phyloP scores from a whole-genome alignment of 2,113 vertebrate species.

The Cavia aperea region DNA sequence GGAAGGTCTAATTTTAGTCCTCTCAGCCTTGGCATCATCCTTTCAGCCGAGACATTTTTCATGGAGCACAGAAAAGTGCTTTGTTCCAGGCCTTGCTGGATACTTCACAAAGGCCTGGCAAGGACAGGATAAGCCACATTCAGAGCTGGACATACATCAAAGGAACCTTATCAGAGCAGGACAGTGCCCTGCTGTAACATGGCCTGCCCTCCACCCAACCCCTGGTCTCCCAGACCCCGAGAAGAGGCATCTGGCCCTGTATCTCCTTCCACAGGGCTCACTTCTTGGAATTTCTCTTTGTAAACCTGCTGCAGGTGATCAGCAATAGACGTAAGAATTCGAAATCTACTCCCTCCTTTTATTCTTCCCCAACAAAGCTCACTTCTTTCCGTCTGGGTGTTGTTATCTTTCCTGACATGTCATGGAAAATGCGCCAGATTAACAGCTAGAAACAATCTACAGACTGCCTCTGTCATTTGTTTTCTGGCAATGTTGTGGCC shows the following conservation, averaged over 20 bases:
- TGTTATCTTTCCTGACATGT: neutral
- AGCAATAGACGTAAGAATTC: neutral
- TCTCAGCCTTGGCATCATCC: conserved; percentile 75
- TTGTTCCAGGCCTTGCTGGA: conserved; percentile 68
- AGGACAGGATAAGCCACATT: conserved; percentile 67
- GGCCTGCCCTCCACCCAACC: neutral
- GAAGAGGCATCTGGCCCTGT: too few relatives aligned
- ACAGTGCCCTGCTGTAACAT: neutral
- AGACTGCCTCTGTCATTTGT: neutral
- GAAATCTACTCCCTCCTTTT: neutral
- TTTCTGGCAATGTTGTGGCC: neutral
- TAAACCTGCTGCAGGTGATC: neutral
- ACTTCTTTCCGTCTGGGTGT: neutral
- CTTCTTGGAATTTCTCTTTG: neutral
- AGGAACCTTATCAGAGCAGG: conserved; percentile 45
- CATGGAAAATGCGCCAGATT: neutral
- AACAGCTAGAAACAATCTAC: neutral
- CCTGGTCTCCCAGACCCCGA: neutral
- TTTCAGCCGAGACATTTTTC: conserved; percentile 70
- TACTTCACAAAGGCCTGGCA: conserved; percentile 67
- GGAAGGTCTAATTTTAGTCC: conserved; percentile 77
- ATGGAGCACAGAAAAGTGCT: conserved; percentile 67
- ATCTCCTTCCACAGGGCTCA: neutral
- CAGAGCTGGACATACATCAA: conserved; percentile 68
- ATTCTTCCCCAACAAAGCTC: neutral